Evolutionary conservation across 2,888 invertebrate species (phyloP), one percentile per base, ranked within the genome.

Genomic region (Galeruca laticollis): DNA sequence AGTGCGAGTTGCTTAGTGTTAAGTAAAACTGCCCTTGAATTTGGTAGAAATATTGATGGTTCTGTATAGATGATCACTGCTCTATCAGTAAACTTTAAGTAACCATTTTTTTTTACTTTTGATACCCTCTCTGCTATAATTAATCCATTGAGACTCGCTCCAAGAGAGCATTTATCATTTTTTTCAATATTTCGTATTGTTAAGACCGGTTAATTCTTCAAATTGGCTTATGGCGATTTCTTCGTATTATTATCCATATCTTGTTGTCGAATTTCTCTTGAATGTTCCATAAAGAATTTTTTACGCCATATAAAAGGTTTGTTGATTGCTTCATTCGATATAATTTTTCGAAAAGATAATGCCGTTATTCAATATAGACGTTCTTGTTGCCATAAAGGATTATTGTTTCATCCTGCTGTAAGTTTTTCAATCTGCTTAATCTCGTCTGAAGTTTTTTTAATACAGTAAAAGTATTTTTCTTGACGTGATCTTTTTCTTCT

Each of bases 401-500:
- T 52, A 26, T 21, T 52, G 21, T 18, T 20, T 26, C 20, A 21
- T 52, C 52, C 52, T 21, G 20, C 52, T 52, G 52, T n/a, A 8
- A 18, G 52, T 4, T 11, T 52, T 52, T 52, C 52, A 10, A 20
- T 52, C 3, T 20, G 18, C 18, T 20, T 20, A 52, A 52, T 52
- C 21, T 52, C 70, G 68, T 66, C 71, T 62, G 47, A 47, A 35
- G 35, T 35, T 35, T 35, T 35, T 35, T 10, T 8, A 11, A 35
- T 1, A 35, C 10, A 35, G 10, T 35, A 10, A 0, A 35, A 35
- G n/a, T 35, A 35, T 35, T 35, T 35, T 35, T 35, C 35, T 35
- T 11, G 35, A 35, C 35, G 35, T 8, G 35, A 35, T 35, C 10
- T 35, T 0, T 35, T 35, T 35, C 35, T 35, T 35, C 35, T 35